Percentiles rank a stretch among this genome's conserved stretches.
These are phyloP conservation scores for Poecilus cupreus DNA, from an alignment of 2,888 invertebrate species.

Conservation along the genomic window DNA sequence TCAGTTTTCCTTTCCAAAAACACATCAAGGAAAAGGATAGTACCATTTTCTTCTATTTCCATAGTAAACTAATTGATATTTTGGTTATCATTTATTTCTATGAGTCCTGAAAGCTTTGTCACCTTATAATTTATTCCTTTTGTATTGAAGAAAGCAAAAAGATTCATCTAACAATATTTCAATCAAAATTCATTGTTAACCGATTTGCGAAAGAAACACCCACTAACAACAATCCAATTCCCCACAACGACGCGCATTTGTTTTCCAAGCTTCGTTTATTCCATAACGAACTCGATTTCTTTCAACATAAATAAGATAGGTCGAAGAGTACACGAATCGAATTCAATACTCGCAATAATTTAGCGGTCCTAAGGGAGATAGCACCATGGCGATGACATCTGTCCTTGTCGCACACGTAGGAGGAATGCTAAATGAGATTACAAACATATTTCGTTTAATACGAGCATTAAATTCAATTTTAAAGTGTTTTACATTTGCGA, in stretches of 20 bases:
- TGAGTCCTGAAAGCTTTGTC: no score
- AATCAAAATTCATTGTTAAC: not conserved
- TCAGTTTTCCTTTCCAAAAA: no score
- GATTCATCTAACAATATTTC: not conserved
- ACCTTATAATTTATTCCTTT: no score
- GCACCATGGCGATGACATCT: not conserved
- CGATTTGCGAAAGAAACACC: not conserved
- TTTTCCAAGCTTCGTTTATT: slow-evolving; percentile 38
- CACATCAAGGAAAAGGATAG: no score
- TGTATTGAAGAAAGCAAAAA: no score
- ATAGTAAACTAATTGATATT: no score
- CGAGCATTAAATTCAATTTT: not conserved
- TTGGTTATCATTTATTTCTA: no score
- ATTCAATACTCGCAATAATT: not conserved
- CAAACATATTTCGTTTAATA: not conserved
- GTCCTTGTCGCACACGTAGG: not conserved
- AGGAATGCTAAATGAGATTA: not conserved
- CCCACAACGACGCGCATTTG: not conserved
- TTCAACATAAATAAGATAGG: not conserved
- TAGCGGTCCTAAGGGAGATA: not conserved
- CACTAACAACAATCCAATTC: not conserved
- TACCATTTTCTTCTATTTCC: no score
- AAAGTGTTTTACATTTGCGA: not conserved
- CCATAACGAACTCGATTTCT: not conserved
- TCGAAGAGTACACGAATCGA: not conserved